Conservation (phyloP, 2,888 invertebrate species). For the Hydrotaea cyrtoneurina region DNA sequence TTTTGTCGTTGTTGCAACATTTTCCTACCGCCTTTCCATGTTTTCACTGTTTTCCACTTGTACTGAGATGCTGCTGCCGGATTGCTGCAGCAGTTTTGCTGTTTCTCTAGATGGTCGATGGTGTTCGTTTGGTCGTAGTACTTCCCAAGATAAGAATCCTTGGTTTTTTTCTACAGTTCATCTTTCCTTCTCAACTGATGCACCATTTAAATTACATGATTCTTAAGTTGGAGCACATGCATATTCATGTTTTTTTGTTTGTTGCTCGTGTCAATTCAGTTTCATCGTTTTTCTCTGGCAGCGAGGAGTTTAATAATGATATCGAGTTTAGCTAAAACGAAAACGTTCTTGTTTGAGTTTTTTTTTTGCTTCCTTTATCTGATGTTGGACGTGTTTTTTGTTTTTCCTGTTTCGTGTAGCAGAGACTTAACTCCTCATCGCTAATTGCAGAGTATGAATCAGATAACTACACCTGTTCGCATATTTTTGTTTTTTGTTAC, state of each 20-base stretch:
- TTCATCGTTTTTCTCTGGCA: neutral
- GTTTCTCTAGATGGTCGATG: neutral
- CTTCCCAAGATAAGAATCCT: constrained; percentile 12
- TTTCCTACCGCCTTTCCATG: neutral
- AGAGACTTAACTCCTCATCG: neutral
- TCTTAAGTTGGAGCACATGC: neutral
- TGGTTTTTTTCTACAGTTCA: neutral
- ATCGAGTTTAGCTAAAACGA: neutral
- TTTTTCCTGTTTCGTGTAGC: neutral
- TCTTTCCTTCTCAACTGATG: neutral
- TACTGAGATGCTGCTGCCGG: neutral
- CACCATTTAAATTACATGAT: constrained; percentile 22
- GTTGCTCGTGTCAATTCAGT: constrained; percentile 3
- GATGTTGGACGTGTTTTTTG: constrained; percentile 11
- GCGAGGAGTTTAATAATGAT: constrained; percentile 19
- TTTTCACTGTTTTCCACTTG: neutral
- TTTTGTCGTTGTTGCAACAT: constrained; percentile 8
- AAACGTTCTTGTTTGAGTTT: constrained; percentile 6
- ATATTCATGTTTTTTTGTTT: neutral
- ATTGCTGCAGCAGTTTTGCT: neutral
- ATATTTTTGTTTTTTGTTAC: neutral
- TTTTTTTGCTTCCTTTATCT: neutral
- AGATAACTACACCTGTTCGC: constrained; percentile 25
- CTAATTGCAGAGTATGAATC: constrained; percentile 32
- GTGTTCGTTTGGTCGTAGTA: neutral